Evolutionary conservation across 2,113 vertebrate genomes (phyloP).

Genomic region (Nesoenas mayeri): DNA sequence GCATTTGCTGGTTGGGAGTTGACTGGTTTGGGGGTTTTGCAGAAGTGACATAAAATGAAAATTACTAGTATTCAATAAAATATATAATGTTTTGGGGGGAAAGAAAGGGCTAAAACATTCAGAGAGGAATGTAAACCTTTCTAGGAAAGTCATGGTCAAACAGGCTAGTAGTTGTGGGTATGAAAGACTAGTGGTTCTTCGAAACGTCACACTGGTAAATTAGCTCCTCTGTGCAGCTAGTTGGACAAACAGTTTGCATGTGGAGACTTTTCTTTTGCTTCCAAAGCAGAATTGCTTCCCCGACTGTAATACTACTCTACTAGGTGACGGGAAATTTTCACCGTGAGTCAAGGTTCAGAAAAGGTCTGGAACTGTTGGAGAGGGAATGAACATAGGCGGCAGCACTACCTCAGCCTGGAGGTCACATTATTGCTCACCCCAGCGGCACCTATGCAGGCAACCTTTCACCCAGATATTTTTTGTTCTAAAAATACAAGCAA

Average conservation of each 20-base stretch:
- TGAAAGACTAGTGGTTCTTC: background rate
- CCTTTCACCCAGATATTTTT: background rate
- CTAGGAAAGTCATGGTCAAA: background rate
- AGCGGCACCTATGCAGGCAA: background rate
- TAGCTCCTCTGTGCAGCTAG: background rate
- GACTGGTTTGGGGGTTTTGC: background rate
- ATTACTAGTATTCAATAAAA: background rate
- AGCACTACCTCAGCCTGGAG: background rate
- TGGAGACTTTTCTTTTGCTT: background rate
- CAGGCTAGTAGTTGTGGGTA: background rate
- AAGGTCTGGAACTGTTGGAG: background rate
- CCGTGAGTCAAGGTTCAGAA: background rate
- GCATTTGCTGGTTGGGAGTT: background rate
- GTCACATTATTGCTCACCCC: background rate
- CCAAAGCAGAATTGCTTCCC: background rate
- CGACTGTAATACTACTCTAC: background rate
- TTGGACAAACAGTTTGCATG: background rate
- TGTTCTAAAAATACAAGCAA: background rate
- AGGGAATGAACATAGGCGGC: background rate
- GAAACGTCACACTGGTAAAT: background rate
- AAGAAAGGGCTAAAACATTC: background rate
- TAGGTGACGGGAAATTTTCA: background rate
- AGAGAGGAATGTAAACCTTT: background rate
- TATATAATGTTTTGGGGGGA: background rate
- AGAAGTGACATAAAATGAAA: background rate